Conservation (phyloP, 2,888 invertebrate genomes). For the Seira sanloemensis region DNA sequence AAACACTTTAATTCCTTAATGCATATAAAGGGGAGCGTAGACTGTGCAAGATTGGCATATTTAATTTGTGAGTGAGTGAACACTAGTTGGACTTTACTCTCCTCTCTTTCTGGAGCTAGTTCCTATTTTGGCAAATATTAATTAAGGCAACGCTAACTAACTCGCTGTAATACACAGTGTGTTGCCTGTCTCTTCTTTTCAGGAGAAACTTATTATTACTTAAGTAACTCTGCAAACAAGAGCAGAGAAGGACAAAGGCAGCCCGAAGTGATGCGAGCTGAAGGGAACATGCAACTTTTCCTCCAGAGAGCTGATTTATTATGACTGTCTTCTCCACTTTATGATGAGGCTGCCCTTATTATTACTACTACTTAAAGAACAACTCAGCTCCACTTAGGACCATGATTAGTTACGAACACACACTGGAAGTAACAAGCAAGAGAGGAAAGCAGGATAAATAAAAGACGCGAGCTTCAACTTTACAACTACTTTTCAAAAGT, state of each 20-base stretch:
- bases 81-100: slow-evolving; percentile 16
- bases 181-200: not conserved
- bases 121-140: slow-evolving; percentile 56
- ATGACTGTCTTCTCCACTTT: slow-evolving; percentile 60
- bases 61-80: not conserved
- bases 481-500: too few species aligned
- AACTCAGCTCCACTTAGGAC: slow-evolving; percentile 29
- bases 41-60: not conserved
- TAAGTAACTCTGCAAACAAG: slow-evolving; percentile 53
- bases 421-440: not conserved
- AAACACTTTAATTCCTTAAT: slow-evolving; percentile 46
- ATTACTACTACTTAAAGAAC: slow-evolving; percentile 24
- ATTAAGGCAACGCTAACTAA: slow-evolving; percentile 63
- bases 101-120: not conserved
- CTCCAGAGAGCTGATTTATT: slow-evolving; percentile 34
- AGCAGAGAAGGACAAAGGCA: not conserved
- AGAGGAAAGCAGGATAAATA: slow-evolving; percentile 17
- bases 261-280: not conserved
- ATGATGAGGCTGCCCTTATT: slow-evolving; percentile 57
- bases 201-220: not conserved
- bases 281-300: not conserved
- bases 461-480: slow-evolving; percentile 28
- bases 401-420: not conserved
- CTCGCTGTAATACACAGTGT: slow-evolving; percentile 51
- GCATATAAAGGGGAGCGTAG: slow-evolving; percentile 23